Conservation (phyloP, 2,888 invertebrate species). For the Brenthis hecate region DNA sequence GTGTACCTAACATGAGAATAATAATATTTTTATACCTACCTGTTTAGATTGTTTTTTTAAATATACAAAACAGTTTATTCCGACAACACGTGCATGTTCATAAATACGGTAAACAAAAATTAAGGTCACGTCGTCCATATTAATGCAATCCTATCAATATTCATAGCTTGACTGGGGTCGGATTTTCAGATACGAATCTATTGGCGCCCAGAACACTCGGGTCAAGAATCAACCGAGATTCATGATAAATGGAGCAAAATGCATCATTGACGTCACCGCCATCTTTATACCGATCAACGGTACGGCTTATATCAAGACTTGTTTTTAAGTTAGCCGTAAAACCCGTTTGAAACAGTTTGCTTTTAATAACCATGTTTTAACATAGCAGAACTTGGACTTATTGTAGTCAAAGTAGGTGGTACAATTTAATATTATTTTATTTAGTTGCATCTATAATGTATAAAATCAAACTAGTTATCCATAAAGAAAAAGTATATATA, state of each 20-base stretch:
- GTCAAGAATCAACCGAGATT: conserved; percentile 45
- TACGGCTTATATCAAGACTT: conserved; percentile 23
- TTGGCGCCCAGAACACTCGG: conserved; percentile 39
- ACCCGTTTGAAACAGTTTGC: conserved; percentile 27
- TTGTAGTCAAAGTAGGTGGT: not conserved
- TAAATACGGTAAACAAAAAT: conserved; percentile 66
- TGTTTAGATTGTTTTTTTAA: not conserved
- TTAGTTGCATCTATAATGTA: not conserved
- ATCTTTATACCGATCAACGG: conserved; percentile 30
- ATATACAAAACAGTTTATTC: conserved; percentile 6
- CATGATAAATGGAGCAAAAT: conserved; percentile 41
- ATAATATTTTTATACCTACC: too few species aligned
- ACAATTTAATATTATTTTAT: conserved; percentile 1
- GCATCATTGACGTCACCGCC: conserved; percentile 34
- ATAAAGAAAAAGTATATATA: too few species aligned
- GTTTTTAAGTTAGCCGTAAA: conserved; percentile 24
- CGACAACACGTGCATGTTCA: conserved; percentile 53
- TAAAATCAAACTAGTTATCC: too few species aligned
- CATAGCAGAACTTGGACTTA: not conserved
- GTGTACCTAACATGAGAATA: too few species aligned
- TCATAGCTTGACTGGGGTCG: conserved; percentile 58
- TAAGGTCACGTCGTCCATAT: conserved; percentile 65
- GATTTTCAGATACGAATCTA: conserved; percentile 46
- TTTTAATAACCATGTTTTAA: conserved; percentile 19
- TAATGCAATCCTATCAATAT: conserved; percentile 61